Conservation (phyloP, 1,140 invertebrate genomes). For the Drosophila aff. region DNA sequence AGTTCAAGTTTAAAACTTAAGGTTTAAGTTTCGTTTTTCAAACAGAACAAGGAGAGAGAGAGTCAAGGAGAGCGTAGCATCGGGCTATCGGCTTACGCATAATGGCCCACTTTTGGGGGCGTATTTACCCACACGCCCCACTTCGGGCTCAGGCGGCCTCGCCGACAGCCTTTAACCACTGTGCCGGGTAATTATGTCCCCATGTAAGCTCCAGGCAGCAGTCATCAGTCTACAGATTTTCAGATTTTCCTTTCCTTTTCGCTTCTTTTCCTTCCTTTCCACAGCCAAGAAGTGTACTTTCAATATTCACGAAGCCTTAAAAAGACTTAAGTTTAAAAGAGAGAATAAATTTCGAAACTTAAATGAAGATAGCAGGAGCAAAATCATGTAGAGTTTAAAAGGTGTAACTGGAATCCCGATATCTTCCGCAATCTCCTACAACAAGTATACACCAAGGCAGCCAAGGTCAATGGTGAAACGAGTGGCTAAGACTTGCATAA, state of each 20-base stretch:
- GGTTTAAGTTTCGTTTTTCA: slow-evolving; percentile 37
- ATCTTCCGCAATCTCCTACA: not conserved
- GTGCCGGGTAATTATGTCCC: slow-evolving; percentile 45
- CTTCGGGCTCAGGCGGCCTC: not conserved
- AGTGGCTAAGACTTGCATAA: not conserved
- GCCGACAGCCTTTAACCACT: slow-evolving; percentile 17
- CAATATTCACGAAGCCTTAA: not conserved
- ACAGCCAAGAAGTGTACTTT: not conserved
- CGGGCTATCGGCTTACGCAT: slow-evolving; percentile 44
- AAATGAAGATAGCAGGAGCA: not conserved
- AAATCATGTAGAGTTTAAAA: not conserved
- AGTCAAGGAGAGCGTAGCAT: not conserved
- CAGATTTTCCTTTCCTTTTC: slow-evolving; percentile 19
- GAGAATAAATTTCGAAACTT: not conserved
- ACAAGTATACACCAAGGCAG: not conserved
- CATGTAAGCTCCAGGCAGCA: slow-evolving; percentile 31
- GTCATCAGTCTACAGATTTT: slow-evolving; percentile 30
- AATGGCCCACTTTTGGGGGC: slow-evolving; percentile 33
- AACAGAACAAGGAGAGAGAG: not conserved
- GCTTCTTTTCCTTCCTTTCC: not conserved
- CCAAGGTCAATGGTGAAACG: not conserved
- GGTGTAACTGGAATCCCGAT: not conserved
- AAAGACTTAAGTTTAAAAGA: not conserved
- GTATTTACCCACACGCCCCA: not conserved
- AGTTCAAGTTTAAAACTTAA: slow-evolving; percentile 32